Evolutionary conservation across 1,140 invertebrate genomes (phyloP), one percentile per base, ranked within the genome.

Genomic region (Drosophila tani): DNA sequence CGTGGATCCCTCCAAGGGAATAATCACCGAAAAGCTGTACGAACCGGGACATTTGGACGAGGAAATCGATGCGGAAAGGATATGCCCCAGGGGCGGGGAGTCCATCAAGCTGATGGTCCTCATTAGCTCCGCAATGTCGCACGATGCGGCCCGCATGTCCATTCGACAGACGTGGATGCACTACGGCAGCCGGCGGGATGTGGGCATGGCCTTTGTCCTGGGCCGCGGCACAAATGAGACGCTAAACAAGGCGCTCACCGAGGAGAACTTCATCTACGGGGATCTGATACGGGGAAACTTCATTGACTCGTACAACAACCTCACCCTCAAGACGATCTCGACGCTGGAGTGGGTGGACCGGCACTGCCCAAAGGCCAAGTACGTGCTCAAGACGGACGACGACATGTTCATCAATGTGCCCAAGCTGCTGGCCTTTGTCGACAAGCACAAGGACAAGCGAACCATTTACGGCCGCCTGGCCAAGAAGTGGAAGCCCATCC

Each of bases 331-430:
- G 93, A 97, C 96, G 11, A 95, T 98, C 43, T 97, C 97, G 15
- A 96, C 96, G 90, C 93, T 98, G 51, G 97, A 98, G 91, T 97
- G 97, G 97, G 95, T 96, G 0, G 95, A 96, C 81, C 95, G 94
- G 66, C 96, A 97, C 86, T 98, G 97, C 92, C 94, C 96, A 9
- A 94, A 95, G 67, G 96, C 95, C 43, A 94, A 94, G 75, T 97
- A 96, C 81, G 93, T 98, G 53, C 93, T 98, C 29, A 98, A 98
- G 94, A 97, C 97, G 0, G 97, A 98, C 87, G 97, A 98, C 92
- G 97, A 98, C 93, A 97, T 98, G 97, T 98, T 98, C 91, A 97
- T 98, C 47, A 98, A 98, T 93, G 95, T 98, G 68, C 95, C 95
- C 35, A 95, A 95, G 41, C 93, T 98, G 53, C 93, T 97, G 32